These are phyloP conservation scores for Coecobrya sp. DNA, from an alignment of 2,888 invertebrate genomes.

Conservation along the genomic window DNA sequence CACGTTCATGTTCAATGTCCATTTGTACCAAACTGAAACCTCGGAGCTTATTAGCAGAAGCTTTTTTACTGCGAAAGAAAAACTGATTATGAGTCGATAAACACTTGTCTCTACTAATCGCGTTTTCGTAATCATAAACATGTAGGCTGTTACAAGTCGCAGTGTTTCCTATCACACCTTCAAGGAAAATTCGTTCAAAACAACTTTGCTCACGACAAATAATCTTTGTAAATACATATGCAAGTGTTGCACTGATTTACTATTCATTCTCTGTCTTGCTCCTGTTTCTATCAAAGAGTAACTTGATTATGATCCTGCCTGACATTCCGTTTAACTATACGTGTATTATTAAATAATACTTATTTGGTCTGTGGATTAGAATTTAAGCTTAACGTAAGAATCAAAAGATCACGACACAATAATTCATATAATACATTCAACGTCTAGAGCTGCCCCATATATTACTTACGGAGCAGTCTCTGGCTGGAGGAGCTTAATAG, in stretches of 20 bases:
- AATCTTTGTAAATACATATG: not conserved
- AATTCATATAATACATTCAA: not conserved
- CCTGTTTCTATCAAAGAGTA: no score
- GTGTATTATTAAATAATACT: no score
- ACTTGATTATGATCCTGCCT: no score
- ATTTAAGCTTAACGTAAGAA: not conserved
- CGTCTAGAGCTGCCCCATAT: not conserved
- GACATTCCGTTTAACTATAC: no score
- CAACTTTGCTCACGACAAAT: not conserved
- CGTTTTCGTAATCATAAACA: not conserved
- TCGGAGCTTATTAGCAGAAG: not conserved
- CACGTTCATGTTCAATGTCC: not conserved
- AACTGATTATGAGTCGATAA: not conserved
- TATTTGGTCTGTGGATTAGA: not conserved
- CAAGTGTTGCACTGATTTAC: not conserved
- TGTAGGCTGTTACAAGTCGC: conserved; percentile 9
- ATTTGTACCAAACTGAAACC: not conserved
- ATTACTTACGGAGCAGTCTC: not conserved
- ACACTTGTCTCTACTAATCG: conserved; percentile 29
- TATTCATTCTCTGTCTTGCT: not conserved
- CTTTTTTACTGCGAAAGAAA: not conserved
- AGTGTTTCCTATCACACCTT: no score
- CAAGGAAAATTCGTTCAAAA: conserved; percentile 17
- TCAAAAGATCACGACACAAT: not conserved
- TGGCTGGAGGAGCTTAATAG: not conserved